Conservation (phyloP, 2,113 vertebrate genomes). For the Phylloscopus trochilus region DNA sequence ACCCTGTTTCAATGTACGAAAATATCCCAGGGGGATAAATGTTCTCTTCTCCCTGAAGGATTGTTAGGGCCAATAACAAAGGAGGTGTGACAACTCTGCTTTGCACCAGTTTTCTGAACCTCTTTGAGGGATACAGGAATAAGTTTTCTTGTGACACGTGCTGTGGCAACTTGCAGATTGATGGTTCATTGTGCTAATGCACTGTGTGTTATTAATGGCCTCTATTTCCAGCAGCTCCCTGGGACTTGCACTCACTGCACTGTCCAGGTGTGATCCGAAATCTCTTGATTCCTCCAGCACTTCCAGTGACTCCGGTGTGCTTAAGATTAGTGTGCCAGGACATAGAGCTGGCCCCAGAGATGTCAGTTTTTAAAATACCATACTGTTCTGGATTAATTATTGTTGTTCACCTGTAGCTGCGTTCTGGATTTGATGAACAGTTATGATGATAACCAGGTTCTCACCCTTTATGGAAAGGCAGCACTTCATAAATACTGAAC, state of each 20-base stretch:
- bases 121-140: neutral
- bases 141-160: neutral
- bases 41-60: neutral
- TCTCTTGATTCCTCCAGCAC: neutral
- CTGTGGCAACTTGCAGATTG: neutral
- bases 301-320: neutral
- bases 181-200: neutral
- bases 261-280: neutral
- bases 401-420: neutral
- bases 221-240: neutral
- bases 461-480: neutral
- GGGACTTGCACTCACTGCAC: neutral
- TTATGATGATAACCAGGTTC: slow-evolving; percentile 28
- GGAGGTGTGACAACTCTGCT: neutral
- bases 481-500: slow-evolving; percentile 2
- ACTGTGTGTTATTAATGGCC: accelerated
- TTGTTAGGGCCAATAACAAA: neutral
- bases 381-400: neutral
- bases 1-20: too few relatives aligned
- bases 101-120: neutral
- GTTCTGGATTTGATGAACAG: slow-evolving; percentile 5
- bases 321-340: neutral
- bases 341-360: neutral
- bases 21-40: neutral
- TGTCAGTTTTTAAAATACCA: neutral